A percentile compares a stretch with the other conserved stretches of the same genome.
These are phyloP conservation scores for Prosapia bicincta DNA, from an alignment of 2,888 invertebrate genomes.

Conservation along the genomic window DNA sequence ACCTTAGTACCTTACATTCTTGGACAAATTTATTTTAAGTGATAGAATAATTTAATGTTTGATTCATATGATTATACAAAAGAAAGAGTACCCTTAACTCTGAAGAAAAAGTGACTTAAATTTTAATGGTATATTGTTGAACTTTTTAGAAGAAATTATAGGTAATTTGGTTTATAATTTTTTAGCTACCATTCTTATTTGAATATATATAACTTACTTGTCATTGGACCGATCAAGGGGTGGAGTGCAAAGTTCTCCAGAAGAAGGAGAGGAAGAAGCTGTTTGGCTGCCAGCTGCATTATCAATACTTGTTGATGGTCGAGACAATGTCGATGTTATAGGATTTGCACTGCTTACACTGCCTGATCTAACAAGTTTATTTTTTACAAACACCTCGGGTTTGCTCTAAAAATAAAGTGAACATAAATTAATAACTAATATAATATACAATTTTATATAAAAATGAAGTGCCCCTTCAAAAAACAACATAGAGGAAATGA, in stretches of 20 bases:
- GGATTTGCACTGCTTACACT: slow-evolving; percentile 27
- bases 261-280: slow-evolving; percentile 21
- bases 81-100: too few relatives aligned
- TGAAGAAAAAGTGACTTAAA: too few relatives aligned
- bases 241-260: slow-evolving; percentile 19
- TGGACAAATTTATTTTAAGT: too few relatives aligned
- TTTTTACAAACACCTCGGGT: slow-evolving; percentile 12
- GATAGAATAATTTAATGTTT: too few relatives aligned
- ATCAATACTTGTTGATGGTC: slow-evolving; percentile 18
- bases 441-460: neutral
- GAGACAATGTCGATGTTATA: slow-evolving; percentile 1
- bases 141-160: too few relatives aligned
- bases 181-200: neutral
- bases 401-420: slow-evolving; percentile 16
- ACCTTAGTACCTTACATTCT: too few relatives aligned
- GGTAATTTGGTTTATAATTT: too few relatives aligned
- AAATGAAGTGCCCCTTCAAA: neutral
- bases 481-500: too few relatives aligned
- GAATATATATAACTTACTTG: slow-evolving; percentile 43
- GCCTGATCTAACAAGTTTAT: slow-evolving; percentile 31
- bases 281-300: slow-evolving; percentile 24
- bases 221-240: slow-evolving; percentile 43
- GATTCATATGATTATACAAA: too few relatives aligned
- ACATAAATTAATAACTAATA: neutral
- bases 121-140: too few relatives aligned